Percentiles rank a stretch among this genome's conserved stretches.
Conservation (phyloP, 2,888 invertebrate species). For the Argyresthia albistria region DNA sequence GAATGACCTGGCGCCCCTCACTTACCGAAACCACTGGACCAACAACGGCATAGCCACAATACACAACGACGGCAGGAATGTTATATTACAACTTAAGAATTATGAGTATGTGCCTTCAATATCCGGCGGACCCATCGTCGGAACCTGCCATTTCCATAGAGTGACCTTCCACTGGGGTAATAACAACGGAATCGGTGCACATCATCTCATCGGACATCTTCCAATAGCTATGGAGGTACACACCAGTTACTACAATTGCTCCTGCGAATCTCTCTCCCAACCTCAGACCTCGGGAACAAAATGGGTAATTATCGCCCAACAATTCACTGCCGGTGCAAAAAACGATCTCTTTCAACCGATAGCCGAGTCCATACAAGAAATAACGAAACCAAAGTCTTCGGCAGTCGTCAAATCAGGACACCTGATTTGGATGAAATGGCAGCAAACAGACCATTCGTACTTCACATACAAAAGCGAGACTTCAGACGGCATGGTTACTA, state of each 20-base stretch:
- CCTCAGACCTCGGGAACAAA: neutral
- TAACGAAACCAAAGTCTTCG: neutral
- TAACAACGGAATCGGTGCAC: slow-evolving; percentile 2
- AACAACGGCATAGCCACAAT: neutral
- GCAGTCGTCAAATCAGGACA: neutral
- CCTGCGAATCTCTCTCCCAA: neutral
- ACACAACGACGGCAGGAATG: neutral
- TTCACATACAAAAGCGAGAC: slow-evolving; percentile 2
- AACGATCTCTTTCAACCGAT: neutral
- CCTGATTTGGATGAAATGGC: neutral
- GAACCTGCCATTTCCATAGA: slow-evolving; percentile 2
- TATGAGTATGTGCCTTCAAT: neutral
- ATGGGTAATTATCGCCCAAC: neutral
- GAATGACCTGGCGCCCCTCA: slow-evolving; percentile 6
- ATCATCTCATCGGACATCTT: slow-evolving; percentile 4
- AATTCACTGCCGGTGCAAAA: neutral
- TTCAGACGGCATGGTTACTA: neutral
- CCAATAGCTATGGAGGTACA: slow-evolving; percentile 7
- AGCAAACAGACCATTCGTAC: neutral
- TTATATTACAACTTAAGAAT: neutral
- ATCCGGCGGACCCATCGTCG: slow-evolving; percentile 1
- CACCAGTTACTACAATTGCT: slow-evolving; percentile 5
- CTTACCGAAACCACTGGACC: slow-evolving; percentile 4
- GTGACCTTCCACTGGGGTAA: slow-evolving; percentile 7
- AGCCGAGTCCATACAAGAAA: neutral